Percentiles rank a stretch among this genome's conserved stretches.
Evolutionary conservation across 2,888 invertebrate species (phyloP).

Genomic region (Furcula furcula): DNA sequence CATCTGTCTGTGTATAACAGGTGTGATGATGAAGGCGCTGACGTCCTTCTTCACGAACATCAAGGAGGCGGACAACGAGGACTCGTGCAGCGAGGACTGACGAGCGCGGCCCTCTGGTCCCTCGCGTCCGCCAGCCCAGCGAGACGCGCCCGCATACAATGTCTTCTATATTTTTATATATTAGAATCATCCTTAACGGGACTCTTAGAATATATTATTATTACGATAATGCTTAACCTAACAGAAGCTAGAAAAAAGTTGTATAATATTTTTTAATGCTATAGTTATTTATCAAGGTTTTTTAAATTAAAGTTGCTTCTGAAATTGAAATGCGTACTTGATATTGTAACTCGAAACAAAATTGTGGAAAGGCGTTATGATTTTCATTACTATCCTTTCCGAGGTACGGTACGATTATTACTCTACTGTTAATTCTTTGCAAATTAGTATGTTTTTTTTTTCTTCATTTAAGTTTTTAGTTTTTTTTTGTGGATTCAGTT

Average conservation of each 20-base stretch:
- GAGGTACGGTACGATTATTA: conserved; percentile 22
- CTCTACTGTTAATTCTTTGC: conserved; percentile 18
- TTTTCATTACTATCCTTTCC: conserved; percentile 15
- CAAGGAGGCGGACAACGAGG: conserved; percentile 85
- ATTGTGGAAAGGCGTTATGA: conserved; percentile 15
- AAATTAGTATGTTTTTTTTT: too few species aligned
- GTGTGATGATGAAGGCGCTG: conserved; percentile 87
- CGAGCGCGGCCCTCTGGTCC: conserved; percentile 40
- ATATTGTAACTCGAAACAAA: conserved; percentile 23
- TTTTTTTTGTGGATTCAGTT: too few species aligned
- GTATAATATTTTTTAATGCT: conserved; percentile 62
- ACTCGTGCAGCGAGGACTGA: conserved; percentile 77
- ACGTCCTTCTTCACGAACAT: conserved; percentile 87
- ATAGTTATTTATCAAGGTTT: conserved; percentile 56
- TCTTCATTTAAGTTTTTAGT: too few species aligned
- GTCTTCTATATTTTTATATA: conserved; percentile 61
- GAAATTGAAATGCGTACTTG: conserved; percentile 24
- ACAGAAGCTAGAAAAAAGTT: conserved; percentile 57
- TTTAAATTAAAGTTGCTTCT: conserved; percentile 38
- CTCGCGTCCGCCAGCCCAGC: conserved; percentile 26
- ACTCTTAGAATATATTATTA: conserved; percentile 54
- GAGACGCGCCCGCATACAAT: conserved; percentile 37
- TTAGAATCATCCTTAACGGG: conserved; percentile 51
- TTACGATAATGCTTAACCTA: conserved; percentile 52
- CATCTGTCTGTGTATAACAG: conserved; percentile 57